These are phyloP conservation scores for Hydrozoanthus gracilis DNA, from an alignment of 92 coral and sea anemone species.

Conservation along the genomic window DNA sequence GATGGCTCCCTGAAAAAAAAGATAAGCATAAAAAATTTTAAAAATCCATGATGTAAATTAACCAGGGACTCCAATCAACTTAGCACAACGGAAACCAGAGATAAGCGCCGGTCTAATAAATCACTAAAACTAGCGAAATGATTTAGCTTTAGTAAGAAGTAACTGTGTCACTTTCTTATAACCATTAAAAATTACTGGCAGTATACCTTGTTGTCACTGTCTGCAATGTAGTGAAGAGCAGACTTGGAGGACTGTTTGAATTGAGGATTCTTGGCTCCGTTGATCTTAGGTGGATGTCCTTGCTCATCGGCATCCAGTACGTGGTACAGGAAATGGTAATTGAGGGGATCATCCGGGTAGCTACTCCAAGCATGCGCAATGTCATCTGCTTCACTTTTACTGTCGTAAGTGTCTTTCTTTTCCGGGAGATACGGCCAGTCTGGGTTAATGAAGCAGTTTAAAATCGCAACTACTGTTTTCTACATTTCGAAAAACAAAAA, in stretches of 20 bases:
- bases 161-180: no score
- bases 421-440: constrained; percentile 95
- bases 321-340: constrained; percentile 89
- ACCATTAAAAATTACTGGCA: background rate
- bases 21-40: background rate
- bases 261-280: constrained; percentile 54
- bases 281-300: constrained; percentile 79
- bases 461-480: constrained; percentile 95
- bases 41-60: background rate
- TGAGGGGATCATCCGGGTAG: constrained; percentile 95
- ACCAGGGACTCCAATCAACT: background rate
- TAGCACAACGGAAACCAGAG: no score
- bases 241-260: constrained; percentile 78
- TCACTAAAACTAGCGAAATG: no score
- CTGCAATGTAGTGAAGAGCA: constrained; percentile 79
- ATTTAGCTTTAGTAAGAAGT: no score
- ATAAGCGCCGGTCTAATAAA: no score
- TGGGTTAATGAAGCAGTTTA: constrained; percentile 90
- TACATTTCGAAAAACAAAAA: background rate
- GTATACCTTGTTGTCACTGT: constrained; percentile 84
- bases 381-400: constrained; percentile 53
- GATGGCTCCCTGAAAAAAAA: constrained; percentile 77
- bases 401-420: constrained; percentile 54
- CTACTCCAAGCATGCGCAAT: constrained; percentile 94
- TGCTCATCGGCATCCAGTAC: constrained; percentile 86